Base-by-base conservation (phyloP, 2,113 vertebrate genomes). In the Oxyruncus cristatus region DNA sequence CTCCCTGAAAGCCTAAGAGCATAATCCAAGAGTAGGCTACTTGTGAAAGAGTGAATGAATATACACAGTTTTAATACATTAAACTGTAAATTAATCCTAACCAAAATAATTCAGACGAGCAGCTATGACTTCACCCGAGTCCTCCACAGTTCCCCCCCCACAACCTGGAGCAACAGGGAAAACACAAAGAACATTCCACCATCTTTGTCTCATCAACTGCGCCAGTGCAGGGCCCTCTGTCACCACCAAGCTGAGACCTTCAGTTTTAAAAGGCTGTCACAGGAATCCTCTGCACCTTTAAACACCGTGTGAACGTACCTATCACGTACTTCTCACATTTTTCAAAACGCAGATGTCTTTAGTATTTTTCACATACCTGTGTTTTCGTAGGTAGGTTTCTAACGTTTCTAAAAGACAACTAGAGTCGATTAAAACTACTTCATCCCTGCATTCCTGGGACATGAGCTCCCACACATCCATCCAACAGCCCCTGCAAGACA, bases 381-480 rank as follows among this genome's bases (percentile, higher is more conserved):
- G 99, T 97, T 99, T 99, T 46, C 99, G 98, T 81, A 99, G 98
- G 92, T 99, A 99, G 1, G 98, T 99, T 98, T 99, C 99, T 97
- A 99, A 97, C 1, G 99, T 99, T 98, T 99, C 99, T 90, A 99
- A 97, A 75, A 99, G 99, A 96, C 99, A 99, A 88, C 98, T 98
- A 14, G 98, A 99, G 94, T 99, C 99, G 32, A 99, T 99, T 96
- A 99, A 97, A 97, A 99, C 99, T 77, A 99, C 99, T 97, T 99
- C 99, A 89, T 99, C 99, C 89, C 99, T 98, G 98, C 99, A 99
- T 95, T 99, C 99, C 96, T 99, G 99, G 95, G 99, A 99, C 99
- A 99, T 99, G 71, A 99, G 98, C 97, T 99, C 99, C 99, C 99
- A 99, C 70, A 99, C 98, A 65, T 99, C 99, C 99, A 99, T 99